Evolutionary conservation across 2,113 vertebrate genomes (phyloP), one percentile per base, ranked within the genome.

Genomic region (Ailuropoda melanoleuca): DNA sequence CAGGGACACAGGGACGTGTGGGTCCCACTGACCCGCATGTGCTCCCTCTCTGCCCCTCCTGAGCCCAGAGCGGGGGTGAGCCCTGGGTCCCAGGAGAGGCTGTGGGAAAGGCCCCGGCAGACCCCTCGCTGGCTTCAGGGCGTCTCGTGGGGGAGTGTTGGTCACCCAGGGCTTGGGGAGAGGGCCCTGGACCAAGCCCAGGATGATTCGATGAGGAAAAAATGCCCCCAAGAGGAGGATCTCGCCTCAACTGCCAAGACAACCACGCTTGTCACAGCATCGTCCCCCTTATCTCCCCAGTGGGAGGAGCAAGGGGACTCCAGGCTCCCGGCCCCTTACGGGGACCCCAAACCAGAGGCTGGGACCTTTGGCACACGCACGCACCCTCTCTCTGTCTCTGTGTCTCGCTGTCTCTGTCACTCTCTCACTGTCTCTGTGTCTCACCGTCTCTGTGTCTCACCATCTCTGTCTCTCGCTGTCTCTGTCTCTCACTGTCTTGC

Each of bases 141-240:
- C 55, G 0, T 12, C 55, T 97, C 90, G 60, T 96, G 84, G 93
- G 96, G 4, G 17, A 91, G 90, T 92, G 74, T 90, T 90, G 95
- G 89, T 93, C 90, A 93, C 31, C 88, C 66, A 74, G 74, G 80
- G 92, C 74, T 77, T 56, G 92, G 95, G 96, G 95, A 97, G 95
- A 74, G 66, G 0, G 12, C 46, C 70, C 97, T 98, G 98, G 98
- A 98, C 86, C 1, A 31, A 53, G 58, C 97, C 97, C 98, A 99
- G 96, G 72, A 98, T 98, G 98, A 99, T 93, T 98, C 85, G 97
- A 98, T 96, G 98, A 98, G 97, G 90, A 97, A 99, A 99, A 97
- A 98, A 98, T 99, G 98, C 98, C 98, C 98, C 98, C 72, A n/a
- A 0, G 92, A 98, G 97, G 93, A 93, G 92, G 4, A 70, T 46